Evolutionary conservation across 1,140 invertebrate species (phyloP), one percentile per base, ranked within the genome.

Genomic region (Drosophila parabipectinata): DNA sequence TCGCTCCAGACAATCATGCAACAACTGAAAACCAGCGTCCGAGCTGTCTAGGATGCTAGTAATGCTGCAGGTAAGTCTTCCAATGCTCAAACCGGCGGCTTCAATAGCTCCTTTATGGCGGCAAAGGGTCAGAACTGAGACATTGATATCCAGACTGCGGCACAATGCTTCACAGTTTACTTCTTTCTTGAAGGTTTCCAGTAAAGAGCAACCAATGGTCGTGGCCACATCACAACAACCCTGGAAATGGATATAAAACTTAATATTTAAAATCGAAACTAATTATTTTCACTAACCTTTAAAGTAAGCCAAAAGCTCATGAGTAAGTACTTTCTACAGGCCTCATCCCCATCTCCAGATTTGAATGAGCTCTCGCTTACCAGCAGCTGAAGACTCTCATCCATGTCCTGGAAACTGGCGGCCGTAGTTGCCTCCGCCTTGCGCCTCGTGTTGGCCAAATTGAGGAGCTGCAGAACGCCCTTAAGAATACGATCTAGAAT

Each of bases 91-190:
- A 3, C 95, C 95, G 1, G 95, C 95, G 12, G 94, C 93, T 92
- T 97, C 96, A 56, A 97, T 96, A 24, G 94, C 96, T 45, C 96
- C 96, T 93, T 97, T 96, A 82, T 97, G 96, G 8, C 96, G 93
- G 79, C 95, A 97, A 24, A 94, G 95, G 44, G 94, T 94, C 51
- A 97, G 90, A 50, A 96, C 94, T 24, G 91, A 92, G 56, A 93
- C 92, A 32, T 95, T 94, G 24, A 96, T 93, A 39, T 94, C 87
- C 9, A 94, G 91, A 75, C 94, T 94, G 76, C 92, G 91, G 28
- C 93, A 83, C 28, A 91, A 30, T 14, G 72, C 67, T n/a, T 48
- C 72, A 4, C 10, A 15, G 8, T 64, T 44, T 0, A 18, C 63
- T 10, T 10, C 14, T 8, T 15, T 26, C 8, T 21, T 30, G 4